A percentile compares a stretch with the other conserved stretches of the same genome.
Evolutionary conservation across 2,888 invertebrate species (phyloP).

Genomic region (Mythimna loreyi): DNA sequence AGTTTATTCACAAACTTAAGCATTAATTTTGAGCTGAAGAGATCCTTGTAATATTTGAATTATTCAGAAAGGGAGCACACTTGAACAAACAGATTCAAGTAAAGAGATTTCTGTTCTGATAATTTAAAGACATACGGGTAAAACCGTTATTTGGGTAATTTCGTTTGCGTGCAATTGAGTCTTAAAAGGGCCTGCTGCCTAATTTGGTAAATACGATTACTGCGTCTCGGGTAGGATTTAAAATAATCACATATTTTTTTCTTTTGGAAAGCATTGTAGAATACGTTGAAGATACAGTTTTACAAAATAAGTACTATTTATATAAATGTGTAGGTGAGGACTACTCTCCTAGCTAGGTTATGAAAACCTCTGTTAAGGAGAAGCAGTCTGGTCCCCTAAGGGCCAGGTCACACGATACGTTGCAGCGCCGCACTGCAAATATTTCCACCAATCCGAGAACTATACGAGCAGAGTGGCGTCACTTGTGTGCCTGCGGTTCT

Average conservation of each 20-base stretch:
- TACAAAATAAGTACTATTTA: too few relatives aligned
- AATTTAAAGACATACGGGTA: conserved; percentile 31
- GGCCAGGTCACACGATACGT: too few relatives aligned
- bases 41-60: not conserved
- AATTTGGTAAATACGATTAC: conserved; percentile 5
- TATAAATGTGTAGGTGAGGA: too few relatives aligned
- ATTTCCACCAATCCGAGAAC: too few relatives aligned
- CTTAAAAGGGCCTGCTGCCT: conserved; percentile 11
- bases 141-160: conserved; percentile 37
- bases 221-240: not conserved
- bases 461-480: too few relatives aligned
- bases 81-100: conserved; percentile 24
- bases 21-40: not conserved
- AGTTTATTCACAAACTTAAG: not conserved
- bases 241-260: not conserved
- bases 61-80: conserved; percentile 8
- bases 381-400: too few relatives aligned
- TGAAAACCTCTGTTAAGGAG: too few relatives aligned
- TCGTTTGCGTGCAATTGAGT: conserved; percentile 19
- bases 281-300: too few relatives aligned
- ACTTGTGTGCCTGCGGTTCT: too few relatives aligned
- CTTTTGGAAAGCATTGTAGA: too few relatives aligned
- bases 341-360: too few relatives aligned
- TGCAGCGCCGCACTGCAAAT: too few relatives aligned
- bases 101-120: conserved; percentile 17